Evolutionary conservation across 2,113 vertebrate genomes (phyloP).

Genomic region (Psittacara wagleri): DNA sequence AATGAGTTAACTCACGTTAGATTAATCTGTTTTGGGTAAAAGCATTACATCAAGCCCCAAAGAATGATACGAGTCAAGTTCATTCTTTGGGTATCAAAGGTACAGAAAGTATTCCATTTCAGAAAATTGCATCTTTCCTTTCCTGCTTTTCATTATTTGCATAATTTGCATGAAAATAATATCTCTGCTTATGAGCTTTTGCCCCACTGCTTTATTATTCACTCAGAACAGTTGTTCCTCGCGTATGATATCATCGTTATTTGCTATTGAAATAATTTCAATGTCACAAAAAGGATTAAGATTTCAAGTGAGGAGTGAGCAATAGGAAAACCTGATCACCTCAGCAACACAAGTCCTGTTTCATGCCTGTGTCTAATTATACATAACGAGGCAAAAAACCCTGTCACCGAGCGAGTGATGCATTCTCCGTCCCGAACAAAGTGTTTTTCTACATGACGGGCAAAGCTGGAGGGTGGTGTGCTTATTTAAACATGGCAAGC

Average conservation of each 20-base stretch:
- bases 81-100: not conserved
- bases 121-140: not conserved
- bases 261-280: not conserved
- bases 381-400: not conserved
- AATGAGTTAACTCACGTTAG: not conserved
- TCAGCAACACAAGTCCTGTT: constrained; percentile 23
- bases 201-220: not conserved
- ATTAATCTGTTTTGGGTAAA: not conserved
- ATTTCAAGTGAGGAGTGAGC: constrained; percentile 17
- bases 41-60: not conserved
- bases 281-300: constrained; percentile 30
- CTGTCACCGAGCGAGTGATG: not conserved
- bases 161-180: not conserved
- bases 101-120: not conserved
- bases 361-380: not conserved
- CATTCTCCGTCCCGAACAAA: not conserved
- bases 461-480: not conserved
- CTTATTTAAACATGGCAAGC: not conserved
- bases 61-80: fast-evolving
- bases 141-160: not conserved
- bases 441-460: not conserved
- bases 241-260: not conserved
- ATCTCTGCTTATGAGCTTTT: not conserved
- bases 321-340: constrained; percentile 37
- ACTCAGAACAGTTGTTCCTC: not conserved